A percentile compares a stretch with the other conserved stretches of the same genome.
phyloP scores from a whole-genome alignment of 2,797 vertebrate species.

The Astyanax mexicanus region DNA sequence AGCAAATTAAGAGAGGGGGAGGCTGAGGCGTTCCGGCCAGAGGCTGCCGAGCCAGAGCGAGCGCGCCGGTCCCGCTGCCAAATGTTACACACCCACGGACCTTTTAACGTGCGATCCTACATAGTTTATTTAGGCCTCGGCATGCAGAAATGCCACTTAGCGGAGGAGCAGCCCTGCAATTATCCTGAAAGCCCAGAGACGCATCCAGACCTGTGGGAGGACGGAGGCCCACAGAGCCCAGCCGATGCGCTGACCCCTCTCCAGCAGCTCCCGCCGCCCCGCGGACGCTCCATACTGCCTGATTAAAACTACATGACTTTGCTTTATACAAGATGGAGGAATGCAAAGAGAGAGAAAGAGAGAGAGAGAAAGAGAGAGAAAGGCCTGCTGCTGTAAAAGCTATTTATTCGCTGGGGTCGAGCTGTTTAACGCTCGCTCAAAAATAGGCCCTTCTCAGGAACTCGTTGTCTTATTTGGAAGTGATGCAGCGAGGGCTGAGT shows the following conservation, averaged over 20 bases:
- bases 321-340: constrained; percentile 38
- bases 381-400: not conserved
- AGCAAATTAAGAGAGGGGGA: constrained; percentile 76
- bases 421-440: constrained; percentile 21
- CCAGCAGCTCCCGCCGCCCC: constrained; percentile 37
- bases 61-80: constrained; percentile 59
- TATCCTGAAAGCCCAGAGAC: constrained; percentile 53
- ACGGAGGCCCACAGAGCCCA: constrained; percentile 17
- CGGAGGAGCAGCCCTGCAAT: constrained; percentile 56
- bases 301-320: constrained; percentile 48
- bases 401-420: constrained; percentile 12
- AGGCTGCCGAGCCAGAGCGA: constrained; percentile 50
- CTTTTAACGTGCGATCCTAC: constrained; percentile 73
- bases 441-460: constrained; percentile 18
- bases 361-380: no score
- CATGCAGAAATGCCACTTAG: constrained; percentile 71
- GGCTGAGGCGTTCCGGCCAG: constrained; percentile 65
- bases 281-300: constrained; percentile 25
- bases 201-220: constrained; percentile 35
- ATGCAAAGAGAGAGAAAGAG: no score
- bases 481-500: not conserved
- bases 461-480: constrained; percentile 20
- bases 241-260: constrained; percentile 19
- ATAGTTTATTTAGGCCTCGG: constrained; percentile 73
- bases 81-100: constrained; percentile 74